phyloP scores from a whole-genome alignment of 2,113 vertebrate genomes.

The Typhlomys cinereus region DNA sequence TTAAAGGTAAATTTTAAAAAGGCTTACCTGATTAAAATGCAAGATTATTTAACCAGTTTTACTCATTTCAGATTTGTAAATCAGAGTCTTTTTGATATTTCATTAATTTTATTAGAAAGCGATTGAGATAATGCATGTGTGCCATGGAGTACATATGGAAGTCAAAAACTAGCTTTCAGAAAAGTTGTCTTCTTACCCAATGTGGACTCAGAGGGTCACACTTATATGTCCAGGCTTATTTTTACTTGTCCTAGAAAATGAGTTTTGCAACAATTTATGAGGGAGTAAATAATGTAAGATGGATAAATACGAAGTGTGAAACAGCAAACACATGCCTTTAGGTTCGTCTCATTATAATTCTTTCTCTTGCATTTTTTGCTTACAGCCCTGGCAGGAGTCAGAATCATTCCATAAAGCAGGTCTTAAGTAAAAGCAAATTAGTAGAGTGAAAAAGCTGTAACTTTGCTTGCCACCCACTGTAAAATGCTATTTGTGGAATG shows the following conservation, averaged over 20 bases:
- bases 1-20: neutral
- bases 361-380: constrained; percentile 50
- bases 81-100: no score
- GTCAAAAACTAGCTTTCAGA: no score
- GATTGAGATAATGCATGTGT: no score
- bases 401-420: neutral
- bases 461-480: constrained; percentile 32
- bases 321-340: neutral
- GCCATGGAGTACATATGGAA: no score
- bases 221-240: no score
- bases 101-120: no score
- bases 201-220: no score
- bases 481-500: constrained; percentile 45
- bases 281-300: neutral
- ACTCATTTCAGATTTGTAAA: neutral
- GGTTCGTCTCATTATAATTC: neutral
- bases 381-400: neutral
- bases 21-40: neutral
- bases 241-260: neutral
- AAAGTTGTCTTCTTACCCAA: no score
- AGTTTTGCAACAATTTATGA: neutral
- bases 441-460: constrained; percentile 16
- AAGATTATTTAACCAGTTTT: neutral
- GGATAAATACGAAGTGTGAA: neutral
- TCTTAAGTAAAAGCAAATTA: constrained; percentile 56